Evolutionary conservation across 2,797 vertebrate genomes (phyloP), one percentile per base, ranked within the genome.

Genomic region (Thripadectes ignobilis): DNA sequence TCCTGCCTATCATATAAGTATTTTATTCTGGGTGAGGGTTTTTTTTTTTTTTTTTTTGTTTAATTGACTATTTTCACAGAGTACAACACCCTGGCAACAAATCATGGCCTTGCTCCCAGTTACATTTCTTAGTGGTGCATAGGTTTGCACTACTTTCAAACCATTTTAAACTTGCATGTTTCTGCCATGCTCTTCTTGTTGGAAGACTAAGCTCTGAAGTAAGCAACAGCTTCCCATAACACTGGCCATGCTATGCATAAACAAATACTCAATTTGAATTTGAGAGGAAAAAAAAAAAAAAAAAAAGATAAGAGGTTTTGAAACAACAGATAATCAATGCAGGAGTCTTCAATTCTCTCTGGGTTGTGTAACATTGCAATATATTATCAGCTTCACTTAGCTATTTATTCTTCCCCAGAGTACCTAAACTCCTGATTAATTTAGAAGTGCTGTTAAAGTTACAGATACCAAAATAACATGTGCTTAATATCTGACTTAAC

Each of bases 261-360:
- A 24, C 39, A 89, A 93, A 93, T 22, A 79, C 12, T 51, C 19
- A n/a, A 21, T 83, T 66, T 74, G 45, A 74, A 85, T 77, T 72
- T 19, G 20, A 12, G 5, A 4, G 16, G 12, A 10, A 19, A 1
- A 4, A 2, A 32, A 15, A 1, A 4, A 2, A 32, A 15, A 39
- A 39, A 29, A 32, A 14, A 52, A 88, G 79, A 85, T 92, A 93
- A 88, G 58, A 22, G 78, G 43, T 79, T 93, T 77, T 82, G 77
- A 86, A 95, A 82, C 26, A 87, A 59, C 57, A 92, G 80, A 95
- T 89, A 92, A 88, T 92, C 90, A 85, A 61, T 85, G 52, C 39
- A 88, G 19, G 39, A 92, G 15, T 85, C 61, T 90, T 54, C 41
- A 92, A 38, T 84, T 88, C 88, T 96, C 90, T 76, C 58, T 7